Base-by-base conservation (phyloP, 2,797 vertebrate species). In the Allenopithecus nigroviridis region DNA sequence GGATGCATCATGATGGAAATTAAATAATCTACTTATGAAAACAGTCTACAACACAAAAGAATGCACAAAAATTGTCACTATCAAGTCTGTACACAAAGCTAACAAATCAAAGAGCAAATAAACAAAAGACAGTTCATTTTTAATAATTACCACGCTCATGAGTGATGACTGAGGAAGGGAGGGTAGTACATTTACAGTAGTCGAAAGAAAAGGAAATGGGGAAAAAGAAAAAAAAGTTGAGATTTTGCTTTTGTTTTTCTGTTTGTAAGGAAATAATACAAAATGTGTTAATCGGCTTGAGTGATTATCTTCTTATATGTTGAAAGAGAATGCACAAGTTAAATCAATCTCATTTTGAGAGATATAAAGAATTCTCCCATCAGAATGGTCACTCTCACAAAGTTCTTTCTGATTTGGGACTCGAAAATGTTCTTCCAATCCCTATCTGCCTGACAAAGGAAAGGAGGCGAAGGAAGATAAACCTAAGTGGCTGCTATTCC, bases 71-170 rank as follows among this genome's bases (percentile, higher is more conserved):
- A 95, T 48, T 97, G 96, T 96, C 95, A 96, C 95, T 98, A 81
- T 98, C 98, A 98, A 99, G 99, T 99, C 99, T 97, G 98, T 99
- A 99, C 98, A 99, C 98, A 99, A 98, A 99, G 98, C 99, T 99
- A 99, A 99, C 98, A 98, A 98, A 98, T 96, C 98, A 98, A 99
- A 97, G 98, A 99, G 98, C 98, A 98, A 98, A 99, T 99, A 98
- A 99, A 91, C 28, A 96, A 97, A 97, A 98, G 95, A 92, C 93
- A 97, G 93, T 90, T 96, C 84, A 13, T 91, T 98, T 99, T 99
- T 98, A 98, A 99, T 99, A 99, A 99, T 99, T 99, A 99, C 99
- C 99, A 99, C 99, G 99, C 99, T 99, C 99, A 99, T 99, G 99
- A 99, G 98, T 99, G 99, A 99, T 99, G 99, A 99, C 99, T 99